Evolutionary conservation across 1,140 invertebrate genomes (phyloP), one percentile per base, ranked within the genome.

Genomic region (Cepaea nemoralis): DNA sequence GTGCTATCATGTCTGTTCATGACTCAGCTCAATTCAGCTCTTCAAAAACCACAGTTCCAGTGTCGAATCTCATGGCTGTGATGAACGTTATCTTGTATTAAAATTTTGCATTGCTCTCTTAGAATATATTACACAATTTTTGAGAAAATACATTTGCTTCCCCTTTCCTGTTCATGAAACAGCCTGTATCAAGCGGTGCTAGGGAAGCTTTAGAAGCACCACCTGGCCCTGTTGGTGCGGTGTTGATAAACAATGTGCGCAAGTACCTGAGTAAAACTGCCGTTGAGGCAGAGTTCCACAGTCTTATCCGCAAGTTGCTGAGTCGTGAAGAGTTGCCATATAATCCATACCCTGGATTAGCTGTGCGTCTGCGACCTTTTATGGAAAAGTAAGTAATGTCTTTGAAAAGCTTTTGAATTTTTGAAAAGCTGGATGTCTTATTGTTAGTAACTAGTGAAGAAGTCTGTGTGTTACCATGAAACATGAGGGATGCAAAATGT

Each of bases 291-390:
- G 82, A 83, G 63, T 88, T 89, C 50, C 74, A 40, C 3, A 66
- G 82, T 10, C 71, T 87, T 27, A 75, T 88, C 2, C 82, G 83
- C 19, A 50, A 83, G 31, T 73, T 89, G 37, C 66, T 89, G 22
- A 80, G 85, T 37, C 74, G 85, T 45, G 73, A 80, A 45, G 82
- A 84, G 35, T 76, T 89, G 14, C 88, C 88, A 0, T 89, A 88
- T 63, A 89, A 89, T 55, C 88, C 88, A 42, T 89, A 88, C 45
- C 85, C 87, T 37, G 86, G 86, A 0, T 84, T 88, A 81, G 85
- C 86, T 22, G 33, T 79, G 10, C 78, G 86, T 63, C 80, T 88
- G 16, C 81, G 87, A 74, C 85, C 85, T 39, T 81, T 80, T 71
- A 83, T 83, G 81, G 88, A 89, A 70, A 86, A 81, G 88, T 89